Percentiles rank a stretch among this genome's conserved stretches.
Conservation (phyloP, 2,113 vertebrate species). For the Eptesicus fuscus region DNA sequence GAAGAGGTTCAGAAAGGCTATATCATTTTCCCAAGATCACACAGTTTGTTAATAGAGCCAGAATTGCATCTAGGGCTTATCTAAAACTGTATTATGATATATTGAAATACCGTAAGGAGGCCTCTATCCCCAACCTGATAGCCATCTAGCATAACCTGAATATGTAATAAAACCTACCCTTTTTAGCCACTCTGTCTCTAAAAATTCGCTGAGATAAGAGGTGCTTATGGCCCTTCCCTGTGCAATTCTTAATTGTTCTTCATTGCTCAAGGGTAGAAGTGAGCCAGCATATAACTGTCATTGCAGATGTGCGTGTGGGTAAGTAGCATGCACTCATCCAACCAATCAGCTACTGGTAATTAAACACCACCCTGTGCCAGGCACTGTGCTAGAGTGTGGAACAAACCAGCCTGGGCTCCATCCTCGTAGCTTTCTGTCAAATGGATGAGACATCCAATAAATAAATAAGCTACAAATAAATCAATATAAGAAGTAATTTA, state of each 20-base stretch:
- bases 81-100: not conserved
- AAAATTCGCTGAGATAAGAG: not conserved
- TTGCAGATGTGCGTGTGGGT: not conserved
- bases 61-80: not conserved
- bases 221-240: not conserved
- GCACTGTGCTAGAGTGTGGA: not conserved
- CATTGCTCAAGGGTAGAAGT: not conserved
- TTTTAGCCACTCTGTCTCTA: not conserved
- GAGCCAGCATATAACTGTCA: not conserved
- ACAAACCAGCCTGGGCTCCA: not conserved
- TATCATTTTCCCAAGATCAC: not conserved
- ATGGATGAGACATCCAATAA: not conserved
- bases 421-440: not conserved
- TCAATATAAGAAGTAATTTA: not conserved
- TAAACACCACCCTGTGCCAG: not conserved
- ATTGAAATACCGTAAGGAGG: not conserved
- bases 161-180: not conserved
- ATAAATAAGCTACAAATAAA: not conserved
- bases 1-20: constrained; percentile 28
- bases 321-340: not conserved
- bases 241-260: not conserved
- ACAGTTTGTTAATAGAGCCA: not conserved
- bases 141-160: not conserved
- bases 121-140: not conserved
- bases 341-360: not conserved